Evolutionary conservation across 2,113 vertebrate species (phyloP), one percentile per base, ranked within the genome.

Genomic region (Daboia siamensis): DNA sequence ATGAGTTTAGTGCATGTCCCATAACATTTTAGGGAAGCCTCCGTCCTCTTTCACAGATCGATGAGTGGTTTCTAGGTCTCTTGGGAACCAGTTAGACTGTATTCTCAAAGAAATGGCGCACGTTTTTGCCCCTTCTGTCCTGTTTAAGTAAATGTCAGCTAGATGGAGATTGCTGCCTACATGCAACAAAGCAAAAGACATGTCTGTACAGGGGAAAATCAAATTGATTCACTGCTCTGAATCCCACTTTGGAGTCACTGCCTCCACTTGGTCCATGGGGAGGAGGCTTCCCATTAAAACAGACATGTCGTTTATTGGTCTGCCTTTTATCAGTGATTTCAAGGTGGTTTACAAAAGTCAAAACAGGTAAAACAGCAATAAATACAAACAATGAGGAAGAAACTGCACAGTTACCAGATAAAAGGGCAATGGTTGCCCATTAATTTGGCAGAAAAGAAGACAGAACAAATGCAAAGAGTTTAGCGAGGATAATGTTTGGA

Each of bases 101-200:
- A 1, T 88, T 92, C 4, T 11, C 89, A 39, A 56, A 1, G 51
- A 15, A 54, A 51, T 88, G 89, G 51, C 26, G 0, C 6, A 39
- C 92, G 5, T 56, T 92, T 59, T 89, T 74, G 80, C 52, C 59
- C 5, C 9, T 13, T 86, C 92, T 64, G 89, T 96, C 85, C 88
- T 88, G 5, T 87, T 95, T 93, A 92, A 80, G 69, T 80, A 80
- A 80, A 80, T 80, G 93, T 84, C 92, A 92, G 55, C 84, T 84
- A 91, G 59, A 90, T 92, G 94, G 90, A 96, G 95, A 59, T 94
- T 87, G 85, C 92, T 10, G 0, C 8, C 39, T 91, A 93, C 91
- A 59, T 89, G 95, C 90, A 69, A 90, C 92, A 93, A 96, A 91
- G 51, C 33, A 0, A 15, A 84, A 92, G 0, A 0, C 46, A 48